A percentile compares a stretch with the other conserved stretches of the same genome.
phyloP scores from a whole-genome alignment of 2,888 invertebrate species.

The Eustalomyia histrio region DNA sequence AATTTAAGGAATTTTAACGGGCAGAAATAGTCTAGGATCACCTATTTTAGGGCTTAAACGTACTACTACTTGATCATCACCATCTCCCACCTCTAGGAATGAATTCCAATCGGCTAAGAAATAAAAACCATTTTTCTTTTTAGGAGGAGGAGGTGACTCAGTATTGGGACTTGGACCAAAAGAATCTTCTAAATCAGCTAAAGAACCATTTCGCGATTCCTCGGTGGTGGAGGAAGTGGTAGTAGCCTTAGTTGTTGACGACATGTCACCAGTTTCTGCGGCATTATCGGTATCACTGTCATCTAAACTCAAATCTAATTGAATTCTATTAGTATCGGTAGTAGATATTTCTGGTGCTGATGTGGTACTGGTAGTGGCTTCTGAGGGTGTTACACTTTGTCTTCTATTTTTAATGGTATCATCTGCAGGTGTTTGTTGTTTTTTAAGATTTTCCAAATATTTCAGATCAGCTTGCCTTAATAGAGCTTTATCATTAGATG shows the following conservation, averaged over 20 bases:
- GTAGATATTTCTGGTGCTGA: slow-evolving; percentile 70
- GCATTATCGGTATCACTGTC: slow-evolving; percentile 57
- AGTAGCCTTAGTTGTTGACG: slow-evolving; percentile 50
- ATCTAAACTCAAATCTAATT: slow-evolving; percentile 70
- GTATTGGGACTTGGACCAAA: slow-evolving; percentile 83
- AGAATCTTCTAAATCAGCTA: slow-evolving; percentile 86
- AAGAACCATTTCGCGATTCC: slow-evolving; percentile 75
- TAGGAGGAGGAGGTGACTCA: slow-evolving; percentile 84
- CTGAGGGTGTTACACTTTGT: slow-evolving; percentile 74
- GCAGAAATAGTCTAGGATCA: slow-evolving; percentile 88
- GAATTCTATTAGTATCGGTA: slow-evolving; percentile 68
- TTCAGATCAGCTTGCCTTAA: slow-evolving; percentile 74
- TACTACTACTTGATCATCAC: slow-evolving; percentile 87
- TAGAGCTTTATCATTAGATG: slow-evolving; percentile 74
- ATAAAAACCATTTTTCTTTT: slow-evolving; percentile 88
- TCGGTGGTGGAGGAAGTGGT: slow-evolving; percentile 72
- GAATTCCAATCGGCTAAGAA: slow-evolving; percentile 93
- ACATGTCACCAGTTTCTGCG: background rate
- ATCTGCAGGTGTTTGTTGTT: slow-evolving; percentile 60
- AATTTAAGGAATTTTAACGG: slow-evolving; percentile 85
- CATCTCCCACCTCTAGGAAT: slow-evolving; percentile 90
- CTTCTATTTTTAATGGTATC: slow-evolving; percentile 79
- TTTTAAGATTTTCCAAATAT: slow-evolving; percentile 71
- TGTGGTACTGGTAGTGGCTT: slow-evolving; percentile 27
- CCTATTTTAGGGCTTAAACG: slow-evolving; percentile 90